phyloP scores from a whole-genome alignment of 2,888 invertebrate genomes.

The Athrips mouffetella region DNA sequence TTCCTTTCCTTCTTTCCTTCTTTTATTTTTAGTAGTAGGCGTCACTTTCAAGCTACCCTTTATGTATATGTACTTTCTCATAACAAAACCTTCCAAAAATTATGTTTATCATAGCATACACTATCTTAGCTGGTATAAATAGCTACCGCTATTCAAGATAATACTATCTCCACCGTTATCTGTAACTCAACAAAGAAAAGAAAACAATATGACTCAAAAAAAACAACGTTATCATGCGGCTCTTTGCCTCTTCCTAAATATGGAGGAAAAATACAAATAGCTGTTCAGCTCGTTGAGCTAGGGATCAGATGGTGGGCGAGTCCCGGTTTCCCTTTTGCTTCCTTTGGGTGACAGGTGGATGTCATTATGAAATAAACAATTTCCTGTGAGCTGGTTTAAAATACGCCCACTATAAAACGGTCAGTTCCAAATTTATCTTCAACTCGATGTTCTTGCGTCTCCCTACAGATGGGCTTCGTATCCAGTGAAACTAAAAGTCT shows the following conservation, averaged over 20 bases:
- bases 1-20: no score
- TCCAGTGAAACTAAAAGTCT: no score
- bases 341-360: constrained; percentile 46
- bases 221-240: no score
- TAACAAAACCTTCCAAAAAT: neutral
- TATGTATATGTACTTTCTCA: neutral
- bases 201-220: neutral
- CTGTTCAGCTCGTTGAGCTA: neutral
- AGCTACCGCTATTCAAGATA: constrained; percentile 1
- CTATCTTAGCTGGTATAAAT: neutral
- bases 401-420: constrained; percentile 23
- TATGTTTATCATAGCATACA: neutral
- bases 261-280: neutral
- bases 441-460: no score
- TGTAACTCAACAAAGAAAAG: neutral
- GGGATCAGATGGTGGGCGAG: neutral
- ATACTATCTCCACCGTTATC: neutral
- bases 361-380: constrained; percentile 45
- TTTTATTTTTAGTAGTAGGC: no score
- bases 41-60: no score
- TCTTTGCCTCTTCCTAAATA: neutral
- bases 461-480: no score
- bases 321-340: constrained; percentile 31
- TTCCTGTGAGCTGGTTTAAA: constrained; percentile 49
- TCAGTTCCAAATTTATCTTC: no score